A percentile compares a stretch with the other conserved stretches of the same genome.
These are phyloP conservation scores for Conus ventricosus DNA, from an alignment of 1,140 invertebrate species.

Conservation along the genomic window DNA sequence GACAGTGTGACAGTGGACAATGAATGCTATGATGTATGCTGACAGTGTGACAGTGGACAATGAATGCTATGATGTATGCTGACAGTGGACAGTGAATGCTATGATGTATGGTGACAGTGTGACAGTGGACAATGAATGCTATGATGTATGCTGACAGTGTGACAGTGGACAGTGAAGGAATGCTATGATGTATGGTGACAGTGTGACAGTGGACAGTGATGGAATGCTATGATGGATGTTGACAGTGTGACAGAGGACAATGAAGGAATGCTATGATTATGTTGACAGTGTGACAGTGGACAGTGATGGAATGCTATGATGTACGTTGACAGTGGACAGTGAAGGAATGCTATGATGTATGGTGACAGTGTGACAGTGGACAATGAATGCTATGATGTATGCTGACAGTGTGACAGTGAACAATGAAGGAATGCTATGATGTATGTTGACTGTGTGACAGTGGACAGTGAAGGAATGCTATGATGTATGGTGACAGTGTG, in stretches of 20 bases:
- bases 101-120: slow-evolving; percentile 41
- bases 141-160: slow-evolving; percentile 54
- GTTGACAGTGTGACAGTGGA: slow-evolving; percentile 68
- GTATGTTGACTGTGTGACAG: slow-evolving; percentile 50
- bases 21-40: slow-evolving; percentile 34
- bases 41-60: slow-evolving; percentile 71
- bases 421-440: too few relatives aligned
- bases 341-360: slow-evolving; percentile 45
- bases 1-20: slow-evolving; percentile 73
- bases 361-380: slow-evolving; percentile 68
- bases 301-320: slow-evolving; percentile 62
- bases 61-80: slow-evolving; percentile 49
- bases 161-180: slow-evolving; percentile 72
- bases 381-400: slow-evolving; percentile 58
- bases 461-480: slow-evolving; percentile 73
- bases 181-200: too few relatives aligned
- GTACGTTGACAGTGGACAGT: slow-evolving; percentile 71
- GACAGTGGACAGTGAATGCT: slow-evolving; percentile 29
- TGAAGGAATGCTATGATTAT: too few relatives aligned
- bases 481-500: slow-evolving; percentile 55
- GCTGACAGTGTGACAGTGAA: slow-evolving; percentile 38
- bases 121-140: slow-evolving; percentile 72
- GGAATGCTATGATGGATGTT: slow-evolving; percentile 48
- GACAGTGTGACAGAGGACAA: slow-evolving; percentile 36
- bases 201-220: slow-evolving; percentile 73